Evolutionary conservation across 1,140 invertebrate species (phyloP), one percentile per base, ranked within the genome.

Genomic region (Ips nitidus): DNA sequence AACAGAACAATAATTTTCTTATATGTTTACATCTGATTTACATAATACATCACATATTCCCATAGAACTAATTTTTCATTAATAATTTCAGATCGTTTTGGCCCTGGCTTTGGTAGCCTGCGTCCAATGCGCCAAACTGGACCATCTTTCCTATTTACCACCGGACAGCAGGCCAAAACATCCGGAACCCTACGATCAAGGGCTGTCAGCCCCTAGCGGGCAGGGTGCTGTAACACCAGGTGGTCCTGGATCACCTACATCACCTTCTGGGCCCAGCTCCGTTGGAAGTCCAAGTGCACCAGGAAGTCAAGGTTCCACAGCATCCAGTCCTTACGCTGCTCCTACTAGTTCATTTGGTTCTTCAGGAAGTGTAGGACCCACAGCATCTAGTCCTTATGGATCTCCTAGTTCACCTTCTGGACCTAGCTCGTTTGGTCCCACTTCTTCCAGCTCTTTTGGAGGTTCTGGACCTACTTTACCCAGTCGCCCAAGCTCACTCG

Each of bases 71-170:
- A 22, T 22, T 22, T 22, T 22, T 22, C 22, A 22, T 22, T 22
- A 22, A 22, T 22, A 22, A 22, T 41, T 61, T 43, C 52, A 69
- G 67, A 47, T 69, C 37, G 41, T 69, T 8, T n/a, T 69, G 6
- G 41, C 42, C 22, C 5, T 69, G 47, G 67, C 52, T 36, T 36
- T 65, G 1, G 43, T 65, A 5, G 62, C 43, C 53, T 70, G 47
- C 40, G 62, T 59, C 7, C 39, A 53, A 55, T 65, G 53, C 38
- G 69, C 69, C 8, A 64, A 61, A 52, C 50, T 70, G 8, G 61
- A 70, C 36, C 52, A 70, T 40, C 42, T 70, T 7, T 41, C 7
- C 5, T 70, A 70, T 41, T 41, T 70, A 4, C 69, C 69, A 0
- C 69, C 69, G 1, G 47, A 63, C 22, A 62, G 22, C 39, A 39